Conservation (phyloP, 1,140 invertebrate species). For the Drosophila parvula region DNA sequence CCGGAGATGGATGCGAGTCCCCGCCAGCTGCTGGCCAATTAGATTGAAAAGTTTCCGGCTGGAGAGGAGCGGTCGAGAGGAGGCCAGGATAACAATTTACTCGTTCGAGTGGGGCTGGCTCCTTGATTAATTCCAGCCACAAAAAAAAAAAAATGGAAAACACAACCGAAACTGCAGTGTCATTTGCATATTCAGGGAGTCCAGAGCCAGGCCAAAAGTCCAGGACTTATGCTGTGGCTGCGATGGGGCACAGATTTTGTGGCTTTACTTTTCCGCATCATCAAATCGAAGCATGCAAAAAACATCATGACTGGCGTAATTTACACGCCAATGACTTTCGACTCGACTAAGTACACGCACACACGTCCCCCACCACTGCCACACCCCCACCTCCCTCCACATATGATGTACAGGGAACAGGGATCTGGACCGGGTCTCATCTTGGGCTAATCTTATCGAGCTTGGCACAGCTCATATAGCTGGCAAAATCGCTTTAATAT, state of each 20-base stretch:
- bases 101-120: conserved; percentile 40
- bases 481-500: conserved; percentile 74
- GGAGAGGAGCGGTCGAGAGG: not conserved
- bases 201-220: conserved; percentile 18
- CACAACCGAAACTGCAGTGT: conserved; percentile 57
- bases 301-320: conserved; percentile 77
- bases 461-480: conserved; percentile 76
- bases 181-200: conserved; percentile 68
- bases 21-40: conserved; percentile 62
- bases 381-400: not conserved
- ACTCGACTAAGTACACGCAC: conserved; percentile 60
- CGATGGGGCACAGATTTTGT: conserved; percentile 53
- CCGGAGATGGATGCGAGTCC: conserved; percentile 41
- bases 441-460: conserved; percentile 74
- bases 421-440: conserved; percentile 57
- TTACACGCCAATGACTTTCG: conserved; percentile 77
- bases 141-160: conserved; percentile 10
- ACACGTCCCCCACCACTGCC: not conserved
- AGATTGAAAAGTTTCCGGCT: conserved; percentile 67
- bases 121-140: conserved; percentile 42
- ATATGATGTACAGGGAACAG: conserved; percentile 9
- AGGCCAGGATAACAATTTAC: conserved; percentile 48
- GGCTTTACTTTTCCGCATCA: conserved; percentile 79
- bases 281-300: conserved; percentile 67
- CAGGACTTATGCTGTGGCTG: conserved; percentile 45